Base-by-base conservation (phyloP, 1,140 invertebrate species). In the Hypothenemus hampei region DNA sequence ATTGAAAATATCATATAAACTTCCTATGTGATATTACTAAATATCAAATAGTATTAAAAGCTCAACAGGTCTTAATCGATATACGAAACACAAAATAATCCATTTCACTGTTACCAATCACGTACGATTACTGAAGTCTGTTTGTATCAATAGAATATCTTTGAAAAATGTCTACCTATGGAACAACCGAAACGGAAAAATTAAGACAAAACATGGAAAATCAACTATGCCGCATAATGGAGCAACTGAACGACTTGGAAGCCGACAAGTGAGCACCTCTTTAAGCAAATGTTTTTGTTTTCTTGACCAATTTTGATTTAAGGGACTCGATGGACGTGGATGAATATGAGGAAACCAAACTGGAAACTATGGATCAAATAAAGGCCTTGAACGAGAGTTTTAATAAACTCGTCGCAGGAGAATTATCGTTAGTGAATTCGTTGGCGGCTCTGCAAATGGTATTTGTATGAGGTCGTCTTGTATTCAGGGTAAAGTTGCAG, bases 341-440 rank as follows among this genome's bases (percentile, higher is more conserved):
- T 31, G 85, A 86, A 68, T 90, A 88, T 73, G 77, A 83, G 57
- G 84, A 87, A 69, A 80, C 79, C 13, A 84, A 82, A 69, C 71
- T 79, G 59, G 85, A 88, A 55, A 89, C 86, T 0, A 72, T 86
- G 60, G 85, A 89, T 55, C 86, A 89, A 65, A 67, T 90, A 15
- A 79, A 81, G 64, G 86, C 89, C 70, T 82, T 90, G 55, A 83
- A 85, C 65, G 75, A 78, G 24, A 84, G 81, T 40, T 68, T 90
- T 18, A 74, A 76, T 40, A 81, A 83, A 70, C 76, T 90, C 63
- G 75, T 75, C 53, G 76, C 78, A 51, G 87, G 87, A 20, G 77
- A 88, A 68, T 77, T 88, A 45, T 85, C 85, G 29, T 65, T 89
- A 33, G 75, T 88, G 10, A 83, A 86, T 72, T 41, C 63, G 13